Conservation (phyloP, 2,888 invertebrate species). For the Ectemnius lituratus region DNA sequence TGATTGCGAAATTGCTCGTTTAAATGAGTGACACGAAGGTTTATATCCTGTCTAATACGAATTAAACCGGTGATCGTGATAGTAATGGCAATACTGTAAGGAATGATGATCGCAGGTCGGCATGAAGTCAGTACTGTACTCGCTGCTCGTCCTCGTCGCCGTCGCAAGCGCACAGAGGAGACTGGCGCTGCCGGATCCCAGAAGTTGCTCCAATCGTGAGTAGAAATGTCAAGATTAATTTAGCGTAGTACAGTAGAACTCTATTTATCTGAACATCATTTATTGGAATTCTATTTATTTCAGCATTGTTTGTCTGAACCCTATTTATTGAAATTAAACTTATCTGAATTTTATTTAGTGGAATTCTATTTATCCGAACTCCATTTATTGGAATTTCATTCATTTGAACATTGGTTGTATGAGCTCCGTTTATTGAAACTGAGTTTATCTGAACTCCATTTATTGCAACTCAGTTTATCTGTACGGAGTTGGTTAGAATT, state of each 20-base stretch:
- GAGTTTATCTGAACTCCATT: too few relatives aligned
- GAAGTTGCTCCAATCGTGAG: conserved; percentile 94
- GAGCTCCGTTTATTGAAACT: too few relatives aligned
- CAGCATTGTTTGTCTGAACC: not conserved
- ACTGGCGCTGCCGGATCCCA: conserved; percentile 91
- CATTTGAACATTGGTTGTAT: too few relatives aligned
- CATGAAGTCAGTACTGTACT: conserved; percentile 64
- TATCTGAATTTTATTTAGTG: not conserved
- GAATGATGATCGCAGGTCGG: conserved; percentile 35
- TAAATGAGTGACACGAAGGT: too few relatives aligned
- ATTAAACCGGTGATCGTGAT: too few relatives aligned
- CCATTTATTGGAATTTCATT: too few relatives aligned
- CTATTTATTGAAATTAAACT: not conserved
- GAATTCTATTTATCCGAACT: too few relatives aligned
- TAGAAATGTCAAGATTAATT: conserved; percentile 62
- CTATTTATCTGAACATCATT: not conserved
- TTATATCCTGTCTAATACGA: too few relatives aligned
- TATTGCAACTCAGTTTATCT: too few relatives aligned
- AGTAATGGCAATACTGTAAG: too few relatives aligned
- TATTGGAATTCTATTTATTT: conserved; percentile 11
- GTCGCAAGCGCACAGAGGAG: conserved; percentile 88
- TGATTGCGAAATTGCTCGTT: too few relatives aligned
- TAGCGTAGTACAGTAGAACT: not conserved
- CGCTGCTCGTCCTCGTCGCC: conserved; percentile 81
- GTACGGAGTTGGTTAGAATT: too few relatives aligned